phyloP scores from a whole-genome alignment of 53 echinoderm and acorn worm genomes.

The Echinometra lucunter region DNA sequence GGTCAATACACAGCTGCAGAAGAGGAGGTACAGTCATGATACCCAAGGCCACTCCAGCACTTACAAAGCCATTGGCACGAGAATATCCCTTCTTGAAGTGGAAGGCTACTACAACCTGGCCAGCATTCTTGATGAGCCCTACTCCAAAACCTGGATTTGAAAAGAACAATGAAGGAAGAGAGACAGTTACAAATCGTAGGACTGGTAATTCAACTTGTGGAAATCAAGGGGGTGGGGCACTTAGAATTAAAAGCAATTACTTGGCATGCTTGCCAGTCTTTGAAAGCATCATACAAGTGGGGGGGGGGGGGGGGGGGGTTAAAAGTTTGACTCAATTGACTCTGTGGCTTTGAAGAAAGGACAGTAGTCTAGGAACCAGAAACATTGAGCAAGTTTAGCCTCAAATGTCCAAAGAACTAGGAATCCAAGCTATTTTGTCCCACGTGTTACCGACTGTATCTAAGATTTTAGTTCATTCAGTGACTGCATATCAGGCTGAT shows the following conservation, averaged over 20 bases:
- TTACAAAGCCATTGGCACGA: conserved; percentile 58
- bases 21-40: conserved; percentile 63
- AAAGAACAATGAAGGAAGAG: neutral
- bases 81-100: conserved; percentile 67
- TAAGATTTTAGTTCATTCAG: no score
- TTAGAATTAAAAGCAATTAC: no score
- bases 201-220: neutral
- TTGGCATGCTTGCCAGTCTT: no score
- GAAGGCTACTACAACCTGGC: conserved; percentile 47
- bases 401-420: no score
- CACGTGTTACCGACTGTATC: no score
- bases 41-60: conserved; percentile 58
- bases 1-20: conserved; percentile 30
- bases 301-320: neutral
- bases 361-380: no score
- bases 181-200: neutral
- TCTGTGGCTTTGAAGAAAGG: no score
- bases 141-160: conserved; percentile 15
- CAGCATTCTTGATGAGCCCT: conserved; percentile 40
- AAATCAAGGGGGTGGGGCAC: neutral
- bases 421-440: no score
- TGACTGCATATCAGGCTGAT: no score
- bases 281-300: no score
- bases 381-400: no score
- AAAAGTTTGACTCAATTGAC: no score